Evolutionary conservation across 2,113 vertebrate species (phyloP).

Genomic region (Calonectris borealis): DNA sequence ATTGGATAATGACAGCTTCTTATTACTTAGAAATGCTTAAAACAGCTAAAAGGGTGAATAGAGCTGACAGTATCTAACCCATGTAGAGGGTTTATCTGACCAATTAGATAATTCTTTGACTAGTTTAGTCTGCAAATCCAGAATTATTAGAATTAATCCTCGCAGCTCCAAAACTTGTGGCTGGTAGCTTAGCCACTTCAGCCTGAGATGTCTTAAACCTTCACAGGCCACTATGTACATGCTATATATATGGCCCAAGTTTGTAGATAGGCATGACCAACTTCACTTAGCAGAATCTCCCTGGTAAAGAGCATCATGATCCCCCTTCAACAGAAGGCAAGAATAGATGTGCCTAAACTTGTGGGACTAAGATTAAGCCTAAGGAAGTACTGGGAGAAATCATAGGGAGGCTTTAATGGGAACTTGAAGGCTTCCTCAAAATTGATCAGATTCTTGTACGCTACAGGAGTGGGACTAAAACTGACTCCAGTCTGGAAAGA

Average conservation of each 20-base stretch:
- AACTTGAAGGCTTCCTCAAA: neutral
- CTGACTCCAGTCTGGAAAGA: neutral
- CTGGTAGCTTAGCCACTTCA: neutral
- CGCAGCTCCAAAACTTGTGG: neutral
- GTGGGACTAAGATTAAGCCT: neutral
- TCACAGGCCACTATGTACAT: neutral
- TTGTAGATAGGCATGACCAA: neutral
- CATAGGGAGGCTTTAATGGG: neutral
- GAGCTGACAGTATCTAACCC: neutral
- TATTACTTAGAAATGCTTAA: neutral
- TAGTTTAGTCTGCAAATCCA: neutral
- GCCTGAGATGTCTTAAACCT: neutral
- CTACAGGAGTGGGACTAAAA: neutral
- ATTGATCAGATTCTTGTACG: neutral
- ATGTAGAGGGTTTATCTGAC: neutral
- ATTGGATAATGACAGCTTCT: neutral
- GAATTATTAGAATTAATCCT: neutral
- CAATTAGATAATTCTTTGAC: neutral
- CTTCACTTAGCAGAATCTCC: neutral
- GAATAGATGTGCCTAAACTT: neutral
- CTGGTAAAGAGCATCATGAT: neutral
- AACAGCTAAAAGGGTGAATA: neutral
- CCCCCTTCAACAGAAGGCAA: neutral
- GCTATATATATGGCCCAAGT: neutral
- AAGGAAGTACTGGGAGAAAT: neutral